A percentile compares a stretch with the other conserved stretches of the same genome.
Evolutionary conservation across 2,888 invertebrate species (phyloP).

Genomic region (Sepioteuthis lessoniana): DNA sequence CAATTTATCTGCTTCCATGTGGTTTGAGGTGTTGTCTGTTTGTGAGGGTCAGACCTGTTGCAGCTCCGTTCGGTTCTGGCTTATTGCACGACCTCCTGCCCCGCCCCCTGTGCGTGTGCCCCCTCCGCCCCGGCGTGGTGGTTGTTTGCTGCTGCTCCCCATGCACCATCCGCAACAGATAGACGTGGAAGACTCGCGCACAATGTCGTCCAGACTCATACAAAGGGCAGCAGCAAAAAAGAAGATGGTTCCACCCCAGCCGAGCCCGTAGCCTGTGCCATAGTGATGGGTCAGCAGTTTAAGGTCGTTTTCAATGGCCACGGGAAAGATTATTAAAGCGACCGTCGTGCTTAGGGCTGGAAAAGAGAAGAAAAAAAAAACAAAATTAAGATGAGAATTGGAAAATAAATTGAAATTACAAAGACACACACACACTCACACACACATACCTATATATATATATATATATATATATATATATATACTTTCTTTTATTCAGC

Average conservation of each 20-base stretch:
- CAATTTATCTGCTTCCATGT: neutral
- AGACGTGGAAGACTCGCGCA: constrained; percentile 66
- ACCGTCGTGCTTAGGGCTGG: constrained; percentile 71
- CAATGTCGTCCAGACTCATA: constrained; percentile 72
- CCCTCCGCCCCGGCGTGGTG: neutral
- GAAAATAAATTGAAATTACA: neutral
- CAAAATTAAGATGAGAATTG: neutral
- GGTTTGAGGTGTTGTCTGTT: constrained; percentile 34
- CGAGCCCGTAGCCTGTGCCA: constrained; percentile 72
- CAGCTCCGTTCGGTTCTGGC: constrained; percentile 59
- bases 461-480: too few species aligned
- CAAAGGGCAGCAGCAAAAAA: constrained; percentile 71
- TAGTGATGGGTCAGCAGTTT: constrained; percentile 65
- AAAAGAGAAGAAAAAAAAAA: constrained; percentile 53
- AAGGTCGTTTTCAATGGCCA: constrained; percentile 66
- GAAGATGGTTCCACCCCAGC: constrained; percentile 73
- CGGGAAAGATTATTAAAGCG: constrained; percentile 73
- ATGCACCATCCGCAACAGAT: constrained; percentile 66
- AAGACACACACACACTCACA: neutral
- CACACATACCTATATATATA: too few species aligned
- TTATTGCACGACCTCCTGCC: neutral
- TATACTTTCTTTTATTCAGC: too few species aligned
- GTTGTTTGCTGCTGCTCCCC: constrained; percentile 54
- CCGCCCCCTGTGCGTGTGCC: neutral
- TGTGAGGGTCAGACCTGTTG: constrained; percentile 61